Conservation (phyloP, 2,113 vertebrate species). For the Chinchilla lanigera region DNA sequence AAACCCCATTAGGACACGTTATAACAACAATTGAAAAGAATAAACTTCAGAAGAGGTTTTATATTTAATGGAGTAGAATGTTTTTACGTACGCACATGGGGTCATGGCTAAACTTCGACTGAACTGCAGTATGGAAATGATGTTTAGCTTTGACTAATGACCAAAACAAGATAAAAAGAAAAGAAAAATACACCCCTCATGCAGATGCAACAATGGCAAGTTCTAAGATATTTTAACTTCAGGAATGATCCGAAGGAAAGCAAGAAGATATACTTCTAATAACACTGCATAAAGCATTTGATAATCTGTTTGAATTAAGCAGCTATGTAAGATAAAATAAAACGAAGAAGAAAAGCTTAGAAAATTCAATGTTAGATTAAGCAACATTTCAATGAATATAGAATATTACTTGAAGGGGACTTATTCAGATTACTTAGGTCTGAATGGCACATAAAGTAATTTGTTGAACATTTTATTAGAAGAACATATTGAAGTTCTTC, state of each 20-base stretch:
- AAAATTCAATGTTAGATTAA: background rate
- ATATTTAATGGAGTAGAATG: background rate
- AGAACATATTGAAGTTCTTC: background rate
- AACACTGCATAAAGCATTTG: background rate
- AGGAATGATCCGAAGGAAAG: background rate
- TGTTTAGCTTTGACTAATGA: background rate
- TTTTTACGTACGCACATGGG: background rate
- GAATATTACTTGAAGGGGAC: background rate
- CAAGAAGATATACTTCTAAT: background rate
- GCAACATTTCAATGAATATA: background rate
- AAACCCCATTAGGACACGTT: background rate
- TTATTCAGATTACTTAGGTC: background rate
- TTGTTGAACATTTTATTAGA: slow-evolving; percentile 6
- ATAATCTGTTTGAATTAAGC: background rate
- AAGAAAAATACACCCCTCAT: background rate
- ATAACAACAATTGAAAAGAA: background rate
- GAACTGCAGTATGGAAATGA: background rate
- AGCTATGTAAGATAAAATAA: background rate
- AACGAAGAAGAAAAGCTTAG: slow-evolving; percentile 19
- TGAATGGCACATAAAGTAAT: background rate
- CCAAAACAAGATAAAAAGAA: background rate
- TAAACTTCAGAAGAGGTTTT: background rate
- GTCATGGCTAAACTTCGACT: background rate
- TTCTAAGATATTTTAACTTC: background rate
- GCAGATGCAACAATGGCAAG: background rate